Conservation (phyloP, 1,140 invertebrate species). For the Drosophila azteca region DNA sequence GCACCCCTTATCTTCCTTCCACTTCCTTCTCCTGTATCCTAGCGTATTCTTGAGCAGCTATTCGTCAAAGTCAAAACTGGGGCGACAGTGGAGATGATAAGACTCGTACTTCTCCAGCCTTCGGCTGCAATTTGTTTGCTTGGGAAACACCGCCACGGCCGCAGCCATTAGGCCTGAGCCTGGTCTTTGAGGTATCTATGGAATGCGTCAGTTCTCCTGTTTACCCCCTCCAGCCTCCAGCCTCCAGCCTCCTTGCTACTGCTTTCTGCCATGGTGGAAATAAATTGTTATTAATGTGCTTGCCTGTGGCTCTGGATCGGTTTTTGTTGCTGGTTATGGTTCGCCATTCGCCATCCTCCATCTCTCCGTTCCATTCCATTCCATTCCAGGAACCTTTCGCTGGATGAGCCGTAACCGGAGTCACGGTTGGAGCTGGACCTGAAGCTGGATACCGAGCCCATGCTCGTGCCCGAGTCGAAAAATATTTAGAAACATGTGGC, state of each 20-base stretch:
- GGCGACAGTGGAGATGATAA: conserved; percentile 61
- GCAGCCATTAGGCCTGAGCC: too few species aligned
- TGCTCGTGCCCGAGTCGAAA: conserved; percentile 48
- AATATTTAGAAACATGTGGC: conserved; percentile 59
- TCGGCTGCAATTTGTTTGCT: conserved; percentile 60
- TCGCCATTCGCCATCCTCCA: background rate
- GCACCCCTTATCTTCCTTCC: too few species aligned
- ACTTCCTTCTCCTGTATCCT: background rate
- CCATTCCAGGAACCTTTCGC: background rate
- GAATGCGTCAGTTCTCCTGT: conserved; percentile 25
- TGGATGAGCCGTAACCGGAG: too few species aligned
- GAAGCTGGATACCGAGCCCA: too few species aligned
- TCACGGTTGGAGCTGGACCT: too few species aligned
- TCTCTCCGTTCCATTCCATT: background rate
- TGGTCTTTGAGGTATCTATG: conserved; percentile 27
- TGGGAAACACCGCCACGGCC: too few species aligned
- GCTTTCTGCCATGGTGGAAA: conserved; percentile 57
- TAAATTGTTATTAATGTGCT: conserved; percentile 81
- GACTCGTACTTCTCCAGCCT: conserved; percentile 48
- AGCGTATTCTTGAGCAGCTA: conserved; percentile 48
- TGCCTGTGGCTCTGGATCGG: conserved; percentile 34
- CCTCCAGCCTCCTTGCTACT: too few species aligned
- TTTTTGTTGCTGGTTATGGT: conserved; percentile 2
- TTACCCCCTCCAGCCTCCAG: too few species aligned
- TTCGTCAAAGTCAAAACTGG: conserved; percentile 77